Evolutionary conservation across 2,113 vertebrate species (phyloP).

Genomic region (Setophaga kirtlandii): DNA sequence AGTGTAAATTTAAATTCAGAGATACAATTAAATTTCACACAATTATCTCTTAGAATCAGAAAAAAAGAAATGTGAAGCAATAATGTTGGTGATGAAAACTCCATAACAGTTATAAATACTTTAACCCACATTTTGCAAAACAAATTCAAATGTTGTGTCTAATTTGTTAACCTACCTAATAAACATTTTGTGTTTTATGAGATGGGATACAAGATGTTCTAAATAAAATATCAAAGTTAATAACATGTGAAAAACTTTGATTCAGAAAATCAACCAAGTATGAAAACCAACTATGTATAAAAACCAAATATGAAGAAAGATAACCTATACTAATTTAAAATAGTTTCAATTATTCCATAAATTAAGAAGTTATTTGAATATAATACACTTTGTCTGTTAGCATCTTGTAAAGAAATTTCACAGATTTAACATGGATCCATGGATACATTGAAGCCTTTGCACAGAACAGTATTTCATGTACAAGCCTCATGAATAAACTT

Average conservation of each 20-base stretch:
- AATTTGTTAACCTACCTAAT: not conserved
- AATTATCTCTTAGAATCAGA: not conserved
- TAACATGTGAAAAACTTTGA: not conserved
- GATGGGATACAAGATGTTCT: not conserved
- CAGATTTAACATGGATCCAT: not conserved
- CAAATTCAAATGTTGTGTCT: not conserved
- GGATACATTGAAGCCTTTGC: not conserved
- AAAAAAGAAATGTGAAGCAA: not conserved
- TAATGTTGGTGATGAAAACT: not conserved
- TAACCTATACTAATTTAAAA: not conserved
- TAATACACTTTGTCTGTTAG: not conserved
- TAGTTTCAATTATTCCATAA: not conserved
- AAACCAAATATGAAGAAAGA: not conserved
- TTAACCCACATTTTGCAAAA: not conserved
- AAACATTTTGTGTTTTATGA: not conserved
- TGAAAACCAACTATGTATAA: not conserved
- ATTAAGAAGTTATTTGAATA: not conserved
- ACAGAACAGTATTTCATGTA: not conserved
- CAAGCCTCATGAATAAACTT: not conserved
- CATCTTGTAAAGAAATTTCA: not conserved
- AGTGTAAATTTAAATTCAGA: not conserved
- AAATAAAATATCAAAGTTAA: not conserved
- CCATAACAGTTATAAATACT: not conserved
- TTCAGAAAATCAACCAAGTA: not conserved
- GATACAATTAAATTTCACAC: not conserved